Conservation (phyloP, 2,113 vertebrate genomes). For the Serilophus lunatus region DNA sequence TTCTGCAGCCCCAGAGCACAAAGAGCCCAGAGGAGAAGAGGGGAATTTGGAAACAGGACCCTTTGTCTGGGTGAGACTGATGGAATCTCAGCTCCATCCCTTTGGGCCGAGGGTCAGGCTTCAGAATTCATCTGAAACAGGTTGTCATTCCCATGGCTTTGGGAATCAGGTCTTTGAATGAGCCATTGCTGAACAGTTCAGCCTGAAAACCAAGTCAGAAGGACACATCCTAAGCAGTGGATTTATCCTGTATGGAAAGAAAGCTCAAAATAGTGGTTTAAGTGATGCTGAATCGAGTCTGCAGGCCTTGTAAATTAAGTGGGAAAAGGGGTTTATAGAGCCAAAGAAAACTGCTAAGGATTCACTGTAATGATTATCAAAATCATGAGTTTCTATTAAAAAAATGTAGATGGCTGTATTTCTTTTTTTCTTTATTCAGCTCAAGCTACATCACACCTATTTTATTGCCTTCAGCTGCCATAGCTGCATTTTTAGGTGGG, state of each 20-base stretch:
- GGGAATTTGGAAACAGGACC: rapidly evolving
- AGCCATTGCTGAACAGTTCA: background rate
- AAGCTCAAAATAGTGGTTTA: background rate
- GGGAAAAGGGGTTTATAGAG: background rate
- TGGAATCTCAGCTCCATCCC: background rate
- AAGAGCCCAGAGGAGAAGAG: rapidly evolving
- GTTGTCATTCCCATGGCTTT: rapidly evolving
- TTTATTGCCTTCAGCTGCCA: background rate
- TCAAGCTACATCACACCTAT: rapidly evolving
- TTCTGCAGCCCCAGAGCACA: background rate
- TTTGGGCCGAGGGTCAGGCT: background rate
- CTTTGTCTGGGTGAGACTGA: background rate
- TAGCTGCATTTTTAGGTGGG: background rate
- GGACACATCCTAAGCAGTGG: background rate
- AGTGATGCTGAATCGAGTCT: background rate
- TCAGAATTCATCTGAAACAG: background rate
- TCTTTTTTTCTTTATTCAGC: background rate
- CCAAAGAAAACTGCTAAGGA: background rate
- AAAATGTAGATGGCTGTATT: background rate
- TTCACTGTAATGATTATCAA: background rate
- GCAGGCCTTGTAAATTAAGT: background rate
- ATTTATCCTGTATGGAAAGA: background rate
- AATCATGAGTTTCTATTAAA: background rate
- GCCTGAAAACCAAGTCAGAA: background rate
- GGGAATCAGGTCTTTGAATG: background rate